Base-by-base conservation (phyloP, 2,888 invertebrate species). In the Endotricha flammealis region DNA sequence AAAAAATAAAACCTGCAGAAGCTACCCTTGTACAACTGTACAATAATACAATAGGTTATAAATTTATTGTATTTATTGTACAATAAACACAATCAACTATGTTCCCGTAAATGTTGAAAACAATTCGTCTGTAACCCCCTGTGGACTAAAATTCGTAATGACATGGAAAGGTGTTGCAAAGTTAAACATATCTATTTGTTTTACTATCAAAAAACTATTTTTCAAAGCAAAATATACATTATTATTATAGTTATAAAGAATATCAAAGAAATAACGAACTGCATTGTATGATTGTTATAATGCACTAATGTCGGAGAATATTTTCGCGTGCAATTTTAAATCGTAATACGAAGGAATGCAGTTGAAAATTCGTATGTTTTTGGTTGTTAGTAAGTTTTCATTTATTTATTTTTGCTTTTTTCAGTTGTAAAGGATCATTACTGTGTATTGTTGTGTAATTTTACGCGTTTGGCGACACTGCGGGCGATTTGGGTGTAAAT, bases 381-480 rank as follows among this genome's bases (percentile, higher is more conserved):
- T 49, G 52, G 52, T 53, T 48, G 51, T 54, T 48, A 48, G 58
- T 57, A 51, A 58, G 59, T 59, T 63, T 64, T 66, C 58, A 59
- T 50, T 57, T 74, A 68, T 74, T 74, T 79, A 74, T 77, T 76
- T 71, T 65, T 72, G 73, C 78, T 76, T n/a, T 75, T 65, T 74
- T 72, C 67, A 64, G 67, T 71, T 71, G 75, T 68, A 75, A 73
- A 76, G 79, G 72, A 78, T 82, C 81, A 81, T 83, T 83, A 82
- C 69, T 42, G 66, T 23, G 62, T 64, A 82, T 82, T 83, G 82
- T 83, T 76, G 75, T 57, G 64, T 72, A 80, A 83, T 83, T 83
- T 81, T 78, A 83, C 80, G 81, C 82, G 62, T 79, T 80, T 77
- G 77, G 71, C 66, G 79, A 79, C 76, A 78, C 77, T 79, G 74